Evolutionary conservation across 92 coral and sea anemone genomes (phyloP).

Genomic region (Blastomussa wellsi): DNA sequence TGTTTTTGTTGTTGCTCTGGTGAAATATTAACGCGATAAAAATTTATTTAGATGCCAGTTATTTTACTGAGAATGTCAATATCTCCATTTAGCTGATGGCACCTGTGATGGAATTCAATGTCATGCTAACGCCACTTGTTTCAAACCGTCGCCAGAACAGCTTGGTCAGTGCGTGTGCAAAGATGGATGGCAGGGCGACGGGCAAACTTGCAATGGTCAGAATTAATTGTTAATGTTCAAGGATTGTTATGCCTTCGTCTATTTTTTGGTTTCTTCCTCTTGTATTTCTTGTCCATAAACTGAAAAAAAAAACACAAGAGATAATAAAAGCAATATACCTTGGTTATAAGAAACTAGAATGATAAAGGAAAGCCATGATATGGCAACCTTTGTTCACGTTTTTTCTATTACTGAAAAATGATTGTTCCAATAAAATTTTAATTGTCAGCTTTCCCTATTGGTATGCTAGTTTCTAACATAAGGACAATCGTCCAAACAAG

Average conservation of each 20-base stretch:
- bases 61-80: background rate
- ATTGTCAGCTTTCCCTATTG: too few relatives aligned
- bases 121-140: slow-evolving; percentile 70
- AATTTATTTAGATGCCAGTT: background rate
- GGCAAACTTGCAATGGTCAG: slow-evolving; percentile 63
- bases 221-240: too few relatives aligned
- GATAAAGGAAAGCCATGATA: too few relatives aligned
- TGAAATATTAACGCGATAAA: background rate
- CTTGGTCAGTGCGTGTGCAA: slow-evolving; percentile 67
- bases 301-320: too few relatives aligned
- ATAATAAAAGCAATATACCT: too few relatives aligned
- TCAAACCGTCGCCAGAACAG: slow-evolving; percentile 47
- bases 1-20: too few relatives aligned
- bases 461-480: too few relatives aligned
- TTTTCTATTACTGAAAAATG: too few relatives aligned
- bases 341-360: too few relatives aligned
- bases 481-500: too few relatives aligned
- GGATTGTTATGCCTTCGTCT: background rate
- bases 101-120: slow-evolving; percentile 75
- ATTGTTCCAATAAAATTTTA: too few relatives aligned
- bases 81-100: slow-evolving; percentile 58
- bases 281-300: background rate
- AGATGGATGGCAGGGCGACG: slow-evolving; percentile 73
- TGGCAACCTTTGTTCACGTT: too few relatives aligned
- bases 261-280: background rate